Evolutionary conservation across 2,888 invertebrate species (phyloP).

Genomic region (Oxyscelio sp.): DNA sequence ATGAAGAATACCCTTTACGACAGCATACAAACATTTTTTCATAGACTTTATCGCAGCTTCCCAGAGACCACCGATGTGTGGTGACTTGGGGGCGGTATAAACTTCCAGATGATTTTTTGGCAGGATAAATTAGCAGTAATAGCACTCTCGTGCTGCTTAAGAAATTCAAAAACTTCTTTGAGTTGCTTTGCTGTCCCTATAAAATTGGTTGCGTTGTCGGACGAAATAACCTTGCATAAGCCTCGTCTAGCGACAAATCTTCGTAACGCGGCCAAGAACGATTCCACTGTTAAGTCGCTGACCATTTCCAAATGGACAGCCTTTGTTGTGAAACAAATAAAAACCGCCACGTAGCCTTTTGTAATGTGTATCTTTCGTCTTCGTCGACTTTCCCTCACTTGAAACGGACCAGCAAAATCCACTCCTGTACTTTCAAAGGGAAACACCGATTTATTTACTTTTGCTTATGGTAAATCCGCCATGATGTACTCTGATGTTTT

Average conservation of each 20-base stretch:
- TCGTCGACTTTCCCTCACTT: constrained; percentile 41
- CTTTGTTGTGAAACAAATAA: constrained; percentile 72
- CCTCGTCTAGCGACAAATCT: background rate
- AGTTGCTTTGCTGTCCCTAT: background rate
- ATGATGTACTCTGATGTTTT: constrained; percentile 25
- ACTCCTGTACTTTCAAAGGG: constrained; percentile 19
- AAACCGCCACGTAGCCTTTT: too few species aligned
- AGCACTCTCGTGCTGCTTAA: background rate
- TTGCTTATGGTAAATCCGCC: constrained; percentile 22
- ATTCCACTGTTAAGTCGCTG: too few species aligned
- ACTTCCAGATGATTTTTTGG: constrained; percentile 61
- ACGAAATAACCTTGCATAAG: background rate
- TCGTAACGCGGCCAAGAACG: too few species aligned
- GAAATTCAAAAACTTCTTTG: background rate
- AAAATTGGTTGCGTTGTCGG: background rate
- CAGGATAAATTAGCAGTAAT: constrained; percentile 37
- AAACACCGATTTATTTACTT: background rate
- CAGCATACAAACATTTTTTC: too few species aligned
- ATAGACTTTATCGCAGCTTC: constrained; percentile 77
- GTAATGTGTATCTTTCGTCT: constrained; percentile 53
- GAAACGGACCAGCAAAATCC: constrained; percentile 67
- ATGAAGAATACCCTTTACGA: background rate
- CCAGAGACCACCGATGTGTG: constrained; percentile 77
- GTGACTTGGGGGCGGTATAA: constrained; percentile 54
- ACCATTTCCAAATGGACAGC: constrained; percentile 43